Evolutionary conservation across 2,113 vertebrate genomes (phyloP), one percentile per base, ranked within the genome.

Genomic region (Gallinago jamesoni): DNA sequence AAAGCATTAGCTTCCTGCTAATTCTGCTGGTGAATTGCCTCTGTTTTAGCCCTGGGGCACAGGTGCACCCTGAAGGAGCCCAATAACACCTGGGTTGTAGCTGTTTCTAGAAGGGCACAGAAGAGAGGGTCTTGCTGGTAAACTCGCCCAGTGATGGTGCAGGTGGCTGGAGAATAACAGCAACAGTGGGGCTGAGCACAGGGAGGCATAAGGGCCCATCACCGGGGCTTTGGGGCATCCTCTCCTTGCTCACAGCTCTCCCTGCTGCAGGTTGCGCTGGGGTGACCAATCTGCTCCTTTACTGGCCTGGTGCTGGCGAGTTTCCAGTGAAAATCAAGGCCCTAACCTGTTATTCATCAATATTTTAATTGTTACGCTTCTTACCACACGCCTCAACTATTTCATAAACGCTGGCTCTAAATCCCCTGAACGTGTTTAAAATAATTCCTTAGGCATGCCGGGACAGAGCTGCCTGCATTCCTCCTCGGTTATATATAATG

Each of bases 171-270:
- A 35, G 37, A 19, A 6, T 35, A 22, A 10, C 23, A 4, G 20
- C 15, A 48, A 37, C 2, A 2, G 14, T 9, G n/a, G 33, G 41
- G 14, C 52, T 62, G 47, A 70, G 27, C 28, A 9, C 23, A 9
- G 53, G 55, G 13, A 21, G 11, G 24, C 6, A 12, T 24, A 5
- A 27, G 24, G 31, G 17, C 3, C 53, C 64, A 8, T 30, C 50
- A 5, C 16, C 0, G 1, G 7, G 16, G 30, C 53, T 47, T 39
- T 1, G 0, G 43, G 66, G 25, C 39, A 20, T 33, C 35, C 0
- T 0, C 9, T 62, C 33, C 39, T 7, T 50, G 27, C 63, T 62
- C 11, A 4, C 35, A 6, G 0, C 37, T 35, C n/a, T 23, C 17
- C 15, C 43, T 21, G 27, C 53, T 41, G n/a, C 57, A 55, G 33